A percentile compares a stretch with the other conserved stretches of the same genome.
Evolutionary conservation across 2,888 invertebrate genomes (phyloP).

Genomic region (Apodemia mormo): DNA sequence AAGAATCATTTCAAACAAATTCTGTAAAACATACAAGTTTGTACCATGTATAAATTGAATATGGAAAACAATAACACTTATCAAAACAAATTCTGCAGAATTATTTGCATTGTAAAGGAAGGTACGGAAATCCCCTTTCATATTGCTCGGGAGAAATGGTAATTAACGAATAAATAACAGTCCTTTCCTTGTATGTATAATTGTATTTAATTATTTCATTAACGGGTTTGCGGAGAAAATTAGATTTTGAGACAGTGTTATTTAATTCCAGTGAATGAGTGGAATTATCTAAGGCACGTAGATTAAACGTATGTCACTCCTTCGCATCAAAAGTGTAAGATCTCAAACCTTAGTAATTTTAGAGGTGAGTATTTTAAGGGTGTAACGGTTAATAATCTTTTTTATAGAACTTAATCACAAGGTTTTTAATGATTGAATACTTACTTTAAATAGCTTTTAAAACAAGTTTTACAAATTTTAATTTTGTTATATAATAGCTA

Average conservation of each 20-base stretch:
- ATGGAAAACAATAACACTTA: conserved; percentile 26
- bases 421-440: too few species aligned
- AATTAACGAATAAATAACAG: conserved; percentile 60
- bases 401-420: too few species aligned
- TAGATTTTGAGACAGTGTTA: not conserved
- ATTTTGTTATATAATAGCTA: too few species aligned
- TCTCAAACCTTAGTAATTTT: too few species aligned
- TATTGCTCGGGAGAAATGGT: conserved; percentile 57
- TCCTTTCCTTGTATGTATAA: conserved; percentile 38
- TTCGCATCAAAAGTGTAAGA: too few species aligned
- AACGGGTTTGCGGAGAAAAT: conserved; percentile 13
- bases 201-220: conserved; percentile 51
- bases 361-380: too few species aligned
- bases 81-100: conserved; percentile 28
- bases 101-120: conserved; percentile 41
- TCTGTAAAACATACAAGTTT: too few species aligned
- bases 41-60: not conserved
- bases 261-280: not conserved
- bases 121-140: conserved; percentile 53
- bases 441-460: too few species aligned
- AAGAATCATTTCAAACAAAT: too few species aligned
- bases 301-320: not conserved
- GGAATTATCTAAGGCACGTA: not conserved
- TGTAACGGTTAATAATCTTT: too few species aligned
- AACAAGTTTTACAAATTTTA: too few species aligned